Conservation (phyloP, 2,113 vertebrate species). For the Pycnonotus jocosus region DNA sequence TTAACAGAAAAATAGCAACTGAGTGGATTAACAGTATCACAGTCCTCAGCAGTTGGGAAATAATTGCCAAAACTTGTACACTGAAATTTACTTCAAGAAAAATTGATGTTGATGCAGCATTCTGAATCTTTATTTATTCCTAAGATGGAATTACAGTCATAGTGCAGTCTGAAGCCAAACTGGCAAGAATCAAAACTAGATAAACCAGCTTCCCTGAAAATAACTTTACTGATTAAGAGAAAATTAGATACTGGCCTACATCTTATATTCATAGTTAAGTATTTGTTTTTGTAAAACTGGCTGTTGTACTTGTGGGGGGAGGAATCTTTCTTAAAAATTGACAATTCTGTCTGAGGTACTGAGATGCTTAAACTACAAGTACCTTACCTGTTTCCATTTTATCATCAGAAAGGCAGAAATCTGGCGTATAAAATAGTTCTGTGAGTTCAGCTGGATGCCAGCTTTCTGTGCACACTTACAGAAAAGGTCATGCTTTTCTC, state of each 20-base stretch:
- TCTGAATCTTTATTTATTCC: not conserved
- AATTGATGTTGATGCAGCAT: not conserved
- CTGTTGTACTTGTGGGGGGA: not conserved
- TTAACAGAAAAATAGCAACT: not conserved
- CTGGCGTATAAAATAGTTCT: not conserved
- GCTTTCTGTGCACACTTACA: not conserved
- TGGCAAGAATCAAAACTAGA: not conserved
- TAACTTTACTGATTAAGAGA: not conserved
- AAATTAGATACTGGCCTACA: not conserved
- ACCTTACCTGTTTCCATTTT: not conserved
- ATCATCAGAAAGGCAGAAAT: not conserved
- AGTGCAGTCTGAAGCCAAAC: not conserved
- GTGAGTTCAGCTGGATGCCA: not conserved
- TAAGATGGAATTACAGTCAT: not conserved
- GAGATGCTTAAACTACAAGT: not conserved
- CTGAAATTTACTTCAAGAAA: not conserved
- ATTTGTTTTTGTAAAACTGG: not conserved
- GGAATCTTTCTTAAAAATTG: not conserved
- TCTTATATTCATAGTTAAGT: not conserved
- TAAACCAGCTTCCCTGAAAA: not conserved
- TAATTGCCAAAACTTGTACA: not conserved
- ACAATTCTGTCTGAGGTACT: not conserved
- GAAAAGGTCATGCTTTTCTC: not conserved
- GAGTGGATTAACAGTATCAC: not conserved
- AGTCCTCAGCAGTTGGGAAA: not conserved